Base-by-base conservation (phyloP, 2,888 invertebrate genomes). In the Rhagonycha lutea region DNA sequence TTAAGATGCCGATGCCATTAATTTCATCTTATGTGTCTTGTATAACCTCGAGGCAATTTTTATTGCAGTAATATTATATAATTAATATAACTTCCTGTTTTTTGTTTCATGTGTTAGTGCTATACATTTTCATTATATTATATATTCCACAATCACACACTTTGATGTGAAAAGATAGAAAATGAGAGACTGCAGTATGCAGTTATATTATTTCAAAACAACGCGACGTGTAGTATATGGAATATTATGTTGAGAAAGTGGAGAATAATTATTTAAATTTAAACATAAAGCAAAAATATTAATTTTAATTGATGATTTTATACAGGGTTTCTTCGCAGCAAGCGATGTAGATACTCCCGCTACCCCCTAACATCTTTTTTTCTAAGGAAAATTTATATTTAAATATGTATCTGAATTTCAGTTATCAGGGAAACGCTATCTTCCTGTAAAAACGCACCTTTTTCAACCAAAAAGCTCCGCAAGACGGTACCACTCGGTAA, bases 141-240 rank as follows among this genome's bases (percentile, higher is more conserved):
- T 18, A 18, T 60, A 72, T n/a, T 47, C 47, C 47, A n/a, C 47
- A 47, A n/a, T 47, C 47, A 47, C 47, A 47, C n/a, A 72, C 61
- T 72, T 18, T 68, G 61, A 72, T 72, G 72, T 61, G 72, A 72
- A 72, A 72, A 60, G 10, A 23, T 14, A n/a, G 14, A 14, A 24
- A 61, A 67, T 5, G 14, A 68, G 14, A 11, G 47, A 67, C 72
- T 72, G 68, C 72, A 72, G 71, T 71, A 68, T 72, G 68, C 72
- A 72, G 71, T 71, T 71, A 67, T 23, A 7, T 65, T 18, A 47
- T 60, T 18, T 72, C 26, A n/a, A 60, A 47, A 72, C 65, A 26
- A 68, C 32, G 63, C n/a, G n/a, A 14, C 12, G 23, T 14, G 9
- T 14, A 61, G 61, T 14, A 26, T 14, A n/a, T 12, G n/a, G 14